Conservation (phyloP, 2,888 invertebrate species). For the Megastigmus dorsalis region DNA sequence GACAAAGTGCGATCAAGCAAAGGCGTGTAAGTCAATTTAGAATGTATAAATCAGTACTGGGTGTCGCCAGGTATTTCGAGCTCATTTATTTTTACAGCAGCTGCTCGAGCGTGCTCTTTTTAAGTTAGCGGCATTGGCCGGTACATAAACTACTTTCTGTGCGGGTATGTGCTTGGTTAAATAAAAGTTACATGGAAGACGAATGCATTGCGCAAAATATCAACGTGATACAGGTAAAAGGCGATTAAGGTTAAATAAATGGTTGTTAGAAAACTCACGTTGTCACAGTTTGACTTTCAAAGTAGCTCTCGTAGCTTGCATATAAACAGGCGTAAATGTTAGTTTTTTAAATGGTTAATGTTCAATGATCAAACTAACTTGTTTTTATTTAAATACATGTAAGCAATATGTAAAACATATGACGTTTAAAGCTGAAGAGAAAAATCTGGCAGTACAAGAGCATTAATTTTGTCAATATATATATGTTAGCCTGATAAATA, state of each 20-base stretch:
- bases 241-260: constrained; percentile 16
- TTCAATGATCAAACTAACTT: too few species aligned
- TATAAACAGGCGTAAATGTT: constrained; percentile 65
- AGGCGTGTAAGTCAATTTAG: constrained; percentile 31
- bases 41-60: constrained; percentile 48
- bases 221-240: background rate
- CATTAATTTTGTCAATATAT: too few species aligned
- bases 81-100: constrained; percentile 55
- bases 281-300: constrained; percentile 71
- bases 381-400: too few species aligned
- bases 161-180: background rate
- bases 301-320: constrained; percentile 73
- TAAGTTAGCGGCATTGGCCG: constrained; percentile 27
- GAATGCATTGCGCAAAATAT: background rate
- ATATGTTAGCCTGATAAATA: too few species aligned
- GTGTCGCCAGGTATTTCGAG: constrained; percentile 54
- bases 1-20: constrained; percentile 40
- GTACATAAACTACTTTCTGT: constrained; percentile 6
- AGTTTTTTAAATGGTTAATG: constrained; percentile 30
- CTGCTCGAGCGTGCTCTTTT: constrained; percentile 34
- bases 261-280: constrained; percentile 67
- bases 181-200: constrained; percentile 15
- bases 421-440: too few species aligned
- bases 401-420: too few species aligned
- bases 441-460: too few species aligned